Evolutionary conservation across 2,797 vertebrate genomes (phyloP).

Genomic region (Aphelocoma californica): DNA sequence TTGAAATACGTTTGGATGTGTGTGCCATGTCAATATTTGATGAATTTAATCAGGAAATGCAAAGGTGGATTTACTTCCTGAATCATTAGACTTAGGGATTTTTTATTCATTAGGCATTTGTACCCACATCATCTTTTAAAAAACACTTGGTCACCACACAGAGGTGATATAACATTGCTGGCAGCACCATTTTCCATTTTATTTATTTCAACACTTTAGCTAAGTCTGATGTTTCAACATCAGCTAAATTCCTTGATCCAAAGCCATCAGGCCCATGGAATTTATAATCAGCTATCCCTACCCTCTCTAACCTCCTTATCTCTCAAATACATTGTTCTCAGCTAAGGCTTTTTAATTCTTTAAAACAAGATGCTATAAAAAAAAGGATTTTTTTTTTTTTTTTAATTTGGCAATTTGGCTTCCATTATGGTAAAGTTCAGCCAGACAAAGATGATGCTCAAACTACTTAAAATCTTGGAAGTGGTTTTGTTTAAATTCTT

Average conservation of each 20-base stretch:
- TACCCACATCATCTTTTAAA: neutral
- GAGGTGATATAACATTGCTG: neutral
- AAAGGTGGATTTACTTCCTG: neutral
- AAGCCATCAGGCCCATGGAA: neutral
- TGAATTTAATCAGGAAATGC: conserved; percentile 31
- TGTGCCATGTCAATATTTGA: conserved; percentile 13
- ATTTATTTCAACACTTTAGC: neutral
- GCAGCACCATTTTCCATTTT: neutral
- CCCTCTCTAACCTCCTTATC: neutral
- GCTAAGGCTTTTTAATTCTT: neutral
- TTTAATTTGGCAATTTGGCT: neutral
- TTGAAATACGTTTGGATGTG: neutral
- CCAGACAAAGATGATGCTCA: neutral
- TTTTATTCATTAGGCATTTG: neutral
- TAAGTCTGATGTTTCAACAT: neutral
- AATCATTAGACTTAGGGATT: neutral
- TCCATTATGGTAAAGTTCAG: neutral
- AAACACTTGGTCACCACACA: neutral
- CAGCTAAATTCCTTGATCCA: neutral
- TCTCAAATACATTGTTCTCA: neutral
- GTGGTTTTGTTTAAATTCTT: neutral
- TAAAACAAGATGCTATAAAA: neutral
- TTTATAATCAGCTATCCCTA: neutral
- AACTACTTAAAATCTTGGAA: neutral
- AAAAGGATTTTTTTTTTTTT: neutral